These are phyloP conservation scores for Agriopis aurantiaria DNA, from an alignment of 2,888 invertebrate genomes.

Conservation along the genomic window DNA sequence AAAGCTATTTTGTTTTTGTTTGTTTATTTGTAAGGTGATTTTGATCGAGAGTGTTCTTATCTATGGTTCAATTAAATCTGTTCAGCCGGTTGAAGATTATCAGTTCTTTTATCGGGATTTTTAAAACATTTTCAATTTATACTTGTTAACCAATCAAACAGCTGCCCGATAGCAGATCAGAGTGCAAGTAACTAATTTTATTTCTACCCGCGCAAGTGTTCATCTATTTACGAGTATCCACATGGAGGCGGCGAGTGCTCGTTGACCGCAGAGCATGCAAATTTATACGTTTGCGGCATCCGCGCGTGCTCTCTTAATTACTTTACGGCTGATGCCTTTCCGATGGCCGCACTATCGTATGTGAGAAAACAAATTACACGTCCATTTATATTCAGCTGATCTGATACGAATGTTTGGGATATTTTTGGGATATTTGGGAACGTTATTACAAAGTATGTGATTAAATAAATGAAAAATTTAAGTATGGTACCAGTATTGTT, in stretches of 20 bases:
- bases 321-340: slow-evolving; percentile 75
- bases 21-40: too few relatives aligned
- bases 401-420: not conserved
- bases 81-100: too few relatives aligned
- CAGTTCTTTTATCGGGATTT: too few relatives aligned
- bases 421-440: too few relatives aligned
- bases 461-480: not conserved
- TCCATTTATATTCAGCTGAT: not conserved
- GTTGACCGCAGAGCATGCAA: slow-evolving; percentile 58
- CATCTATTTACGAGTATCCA: slow-evolving; percentile 4
- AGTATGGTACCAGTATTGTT: too few relatives aligned
- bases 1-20: too few relatives aligned
- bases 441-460: not conserved
- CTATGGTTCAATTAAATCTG: too few relatives aligned
- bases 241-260: slow-evolving; percentile 19
- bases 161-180: too few relatives aligned
- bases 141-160: too few relatives aligned
- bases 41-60: too few relatives aligned
- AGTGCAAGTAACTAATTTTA: not conserved
- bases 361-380: slow-evolving; percentile 4
- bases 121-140: too few relatives aligned
- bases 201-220: not conserved
- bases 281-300: slow-evolving; percentile 64
- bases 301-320: slow-evolving; percentile 76
- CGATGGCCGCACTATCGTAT: slow-evolving; percentile 53